Conservation (phyloP, 2,888 invertebrate species). For the Aelia acuminata region DNA sequence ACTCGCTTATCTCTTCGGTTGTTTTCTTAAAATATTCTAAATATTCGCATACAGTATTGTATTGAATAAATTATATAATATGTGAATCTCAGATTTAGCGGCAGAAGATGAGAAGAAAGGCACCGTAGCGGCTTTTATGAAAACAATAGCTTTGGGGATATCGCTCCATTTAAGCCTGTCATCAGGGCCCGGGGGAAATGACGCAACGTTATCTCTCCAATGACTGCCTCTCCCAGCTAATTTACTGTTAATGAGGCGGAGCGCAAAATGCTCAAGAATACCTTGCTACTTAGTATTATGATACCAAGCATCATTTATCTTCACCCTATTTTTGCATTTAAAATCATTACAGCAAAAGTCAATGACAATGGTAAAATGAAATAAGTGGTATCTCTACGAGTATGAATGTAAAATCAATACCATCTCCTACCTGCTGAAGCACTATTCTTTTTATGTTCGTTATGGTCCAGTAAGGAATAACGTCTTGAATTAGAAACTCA, state of each 20-base stretch:
- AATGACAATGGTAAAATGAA: background rate
- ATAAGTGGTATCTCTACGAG: background rate
- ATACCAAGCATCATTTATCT: background rate
- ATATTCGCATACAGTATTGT: background rate
- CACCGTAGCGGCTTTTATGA: background rate
- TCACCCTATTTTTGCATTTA: background rate
- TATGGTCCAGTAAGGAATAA: background rate
- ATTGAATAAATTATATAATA: background rate
- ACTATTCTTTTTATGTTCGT: background rate
- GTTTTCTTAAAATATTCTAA: background rate
- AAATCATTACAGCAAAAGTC: background rate
- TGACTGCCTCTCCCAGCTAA: background rate
- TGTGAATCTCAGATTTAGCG: background rate
- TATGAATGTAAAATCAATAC: background rate
- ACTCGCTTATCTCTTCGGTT: too few relatives aligned
- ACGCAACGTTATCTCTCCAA: constrained; percentile 11
- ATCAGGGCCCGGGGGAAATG: background rate
- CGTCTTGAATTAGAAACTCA: too few relatives aligned
- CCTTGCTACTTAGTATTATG: background rate
- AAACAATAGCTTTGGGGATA: background rate
- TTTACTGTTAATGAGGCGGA: constrained; percentile 4
- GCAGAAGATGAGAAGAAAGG: background rate
- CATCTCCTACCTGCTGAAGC: background rate
- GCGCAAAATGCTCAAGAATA: background rate
- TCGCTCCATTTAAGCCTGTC: constrained; percentile 26